Evolutionary conservation across 2,888 invertebrate species (phyloP), one percentile per base, ranked within the genome.

Genomic region (Acronicta leporina): DNA sequence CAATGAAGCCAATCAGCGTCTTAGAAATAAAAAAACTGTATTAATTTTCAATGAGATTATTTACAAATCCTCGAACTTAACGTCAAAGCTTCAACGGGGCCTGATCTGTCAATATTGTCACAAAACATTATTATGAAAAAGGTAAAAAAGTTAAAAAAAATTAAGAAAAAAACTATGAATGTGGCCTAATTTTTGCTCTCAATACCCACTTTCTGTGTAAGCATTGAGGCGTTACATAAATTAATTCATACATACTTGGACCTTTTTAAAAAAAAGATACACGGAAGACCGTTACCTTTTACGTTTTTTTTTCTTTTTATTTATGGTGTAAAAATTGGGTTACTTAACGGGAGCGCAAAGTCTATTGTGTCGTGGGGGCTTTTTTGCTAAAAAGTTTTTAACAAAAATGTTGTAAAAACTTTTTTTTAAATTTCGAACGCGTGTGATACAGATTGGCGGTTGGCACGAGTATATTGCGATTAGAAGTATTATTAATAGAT

Each of bases 241-340:
- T 93, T 94, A 94, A 92, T 92, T 90, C 91, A 89, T 88, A 90
- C 79, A 79, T 86, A 74, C 73, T 82, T 77, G 73, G 67, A 80
- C 38, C 38, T 52, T 75, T 77, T 68, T 64, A 57, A 27, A 61
- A 59, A 74, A 83, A 89, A 89, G 88, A 85, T 86, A 82, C 63
- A 61, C 59, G 74, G 81, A 89, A 88, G 91, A 88, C 93, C 93
- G 92, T 92, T 92, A 91, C 75, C 89, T 90, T 89, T 91, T 85
- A 84, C 54, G 68, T 71, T 83, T 89, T 90, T 33, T 92, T 89
- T 86, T 77, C 74, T 80, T 87, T 84, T 92, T 94, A 94, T 92
- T 91, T 92, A 93, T 91, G 92, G 94, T 90, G 92, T 85, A 91
- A 92, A 92, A 94, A 94, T 94, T 94, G 92, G 94, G 94, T 94